phyloP scores from a whole-genome alignment of 2,797 vertebrate genomes.

The Scolopax rusticola region DNA sequence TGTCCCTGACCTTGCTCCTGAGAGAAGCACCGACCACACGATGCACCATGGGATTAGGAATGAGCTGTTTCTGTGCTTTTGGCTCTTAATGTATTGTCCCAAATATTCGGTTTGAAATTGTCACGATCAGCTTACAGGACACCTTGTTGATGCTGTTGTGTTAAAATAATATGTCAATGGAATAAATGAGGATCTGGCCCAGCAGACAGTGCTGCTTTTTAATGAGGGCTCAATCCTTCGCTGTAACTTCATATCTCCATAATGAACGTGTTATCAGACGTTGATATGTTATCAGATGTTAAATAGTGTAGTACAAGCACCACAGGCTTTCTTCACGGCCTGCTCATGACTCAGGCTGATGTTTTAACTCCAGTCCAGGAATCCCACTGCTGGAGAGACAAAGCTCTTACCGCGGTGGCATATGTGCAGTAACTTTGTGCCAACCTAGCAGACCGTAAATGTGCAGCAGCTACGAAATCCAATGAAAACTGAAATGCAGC shows the following conservation, averaged over 20 bases:
- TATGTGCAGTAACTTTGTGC: conserved; percentile 15
- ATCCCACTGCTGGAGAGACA: conserved; percentile 24
- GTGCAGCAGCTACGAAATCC: not conserved
- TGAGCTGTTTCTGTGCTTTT: not conserved
- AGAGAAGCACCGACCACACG: fast-evolving
- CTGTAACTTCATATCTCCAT: not conserved
- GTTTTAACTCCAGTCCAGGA: conserved; percentile 8
- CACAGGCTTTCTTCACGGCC: not conserved
- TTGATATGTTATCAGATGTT: not conserved
- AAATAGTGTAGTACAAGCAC: not conserved
- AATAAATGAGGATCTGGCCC: not conserved
- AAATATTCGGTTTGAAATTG: not conserved
- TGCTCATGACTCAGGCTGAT: not conserved
- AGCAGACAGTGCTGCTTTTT: not conserved
- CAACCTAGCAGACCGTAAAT: conserved; percentile 27
- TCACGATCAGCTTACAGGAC: not conserved
- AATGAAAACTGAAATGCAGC: conserved; percentile 42
- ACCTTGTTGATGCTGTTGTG: not conserved
- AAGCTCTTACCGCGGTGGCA: not conserved
- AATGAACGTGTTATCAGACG: not conserved
- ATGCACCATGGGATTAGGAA: not conserved
- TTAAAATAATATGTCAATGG: not conserved
- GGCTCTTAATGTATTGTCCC: not conserved
- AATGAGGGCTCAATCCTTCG: not conserved
- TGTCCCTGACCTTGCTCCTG: not conserved